These are phyloP conservation scores for Paelopatides confundens DNA, from an alignment of 53 echinoderm and acorn worm species.

Conservation along the genomic window DNA sequence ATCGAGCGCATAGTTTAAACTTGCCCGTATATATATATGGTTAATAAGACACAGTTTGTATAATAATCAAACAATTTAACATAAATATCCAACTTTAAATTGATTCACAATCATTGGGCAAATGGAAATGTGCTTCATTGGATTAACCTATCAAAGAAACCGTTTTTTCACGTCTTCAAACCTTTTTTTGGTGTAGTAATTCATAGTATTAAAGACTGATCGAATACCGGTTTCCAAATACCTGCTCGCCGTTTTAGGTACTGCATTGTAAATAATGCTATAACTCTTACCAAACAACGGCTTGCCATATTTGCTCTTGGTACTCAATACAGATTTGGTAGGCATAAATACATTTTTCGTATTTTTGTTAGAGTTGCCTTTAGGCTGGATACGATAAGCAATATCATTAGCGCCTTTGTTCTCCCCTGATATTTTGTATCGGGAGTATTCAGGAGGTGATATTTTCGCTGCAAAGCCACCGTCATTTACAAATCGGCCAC, in stretches of 20 bases:
- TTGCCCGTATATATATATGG: too few species aligned
- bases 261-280: background rate
- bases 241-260: conserved; percentile 2
- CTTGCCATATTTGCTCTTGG: background rate
- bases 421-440: background rate
- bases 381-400: background rate
- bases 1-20: too few species aligned
- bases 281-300: background rate
- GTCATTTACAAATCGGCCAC: background rate
- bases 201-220: background rate
- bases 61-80: too few species aligned
- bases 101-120: too few species aligned
- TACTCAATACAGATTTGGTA: background rate
- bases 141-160: background rate
- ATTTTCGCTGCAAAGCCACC: background rate
- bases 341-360: background rate
- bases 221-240: background rate
- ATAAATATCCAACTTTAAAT: too few species aligned
- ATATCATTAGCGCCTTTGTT: background rate
- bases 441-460: background rate
- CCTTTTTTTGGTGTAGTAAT: background rate
- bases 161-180: background rate
- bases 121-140: too few species aligned
- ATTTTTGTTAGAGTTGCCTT: background rate
- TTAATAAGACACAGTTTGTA: too few species aligned